Base-by-base conservation (phyloP, 2,797 vertebrate genomes). In the Molossus alvarezi region DNA sequence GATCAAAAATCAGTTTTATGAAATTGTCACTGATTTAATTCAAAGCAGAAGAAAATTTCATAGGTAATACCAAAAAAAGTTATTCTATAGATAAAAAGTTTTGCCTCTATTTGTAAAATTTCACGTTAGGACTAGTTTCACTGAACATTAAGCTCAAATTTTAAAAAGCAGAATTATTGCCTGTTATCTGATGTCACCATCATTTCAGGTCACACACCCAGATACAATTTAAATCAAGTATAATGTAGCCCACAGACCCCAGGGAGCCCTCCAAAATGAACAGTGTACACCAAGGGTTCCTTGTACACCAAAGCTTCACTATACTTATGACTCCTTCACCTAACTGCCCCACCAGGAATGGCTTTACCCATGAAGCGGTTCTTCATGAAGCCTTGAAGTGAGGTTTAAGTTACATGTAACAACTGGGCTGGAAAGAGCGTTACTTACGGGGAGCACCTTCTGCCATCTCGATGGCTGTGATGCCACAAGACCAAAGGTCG, bases 381-480 rank as follows among this genome's bases (percentile, higher is more conserved):
- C 95, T 97, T 97, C 95, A 27, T 96, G 82, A 97, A 98, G 90
- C 77, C 95, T 92, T 51, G 90, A 94, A 53, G 57, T 27, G 21
- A 94, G 55, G 55, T 64, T 98, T 88, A 95, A 75, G 87, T 96
- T 94, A 94, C 94, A 97, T 60, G 10, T 58, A 96, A 45, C 29
- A 96, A 88, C n/a, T 64, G 20, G 51, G 48, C 58, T 90, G 58
- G 96, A 97, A 92, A 94, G 1, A 8, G 48, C 23, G 73, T 93
- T 96, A 99, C 99, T 99, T 98, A 99, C 99, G 99, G 4, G 99
- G 99, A 95, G 99, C 99, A 91, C 99, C 99, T 98, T 99, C 99
- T 80, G 99, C 99, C 99, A 99, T 99, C 97, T 99, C 99, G 79
- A 99, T 99, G 91, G 99, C 99, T 0, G 99, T 99, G 98, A 99